Evolutionary conservation across 2,888 invertebrate genomes (phyloP).

Genomic region (Sphaeridia pumilis): DNA sequence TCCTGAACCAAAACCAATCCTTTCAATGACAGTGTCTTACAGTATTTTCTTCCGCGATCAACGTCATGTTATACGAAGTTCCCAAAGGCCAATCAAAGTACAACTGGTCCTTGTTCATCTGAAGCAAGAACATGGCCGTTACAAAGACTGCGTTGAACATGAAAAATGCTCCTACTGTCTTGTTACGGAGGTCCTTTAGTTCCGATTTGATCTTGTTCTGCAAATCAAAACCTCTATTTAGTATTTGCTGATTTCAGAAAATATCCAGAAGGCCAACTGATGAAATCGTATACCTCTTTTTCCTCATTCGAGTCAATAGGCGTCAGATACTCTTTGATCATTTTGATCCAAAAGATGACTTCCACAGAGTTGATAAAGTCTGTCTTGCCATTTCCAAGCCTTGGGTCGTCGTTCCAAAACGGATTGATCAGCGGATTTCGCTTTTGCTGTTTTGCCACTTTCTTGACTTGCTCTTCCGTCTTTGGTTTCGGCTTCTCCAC

Average conservation of each 20-base stretch:
- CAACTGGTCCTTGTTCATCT: constrained; percentile 44
- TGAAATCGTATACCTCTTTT: constrained; percentile 28
- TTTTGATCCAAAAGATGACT: constrained; percentile 43
- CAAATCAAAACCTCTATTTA: not conserved
- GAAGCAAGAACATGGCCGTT: constrained; percentile 45
- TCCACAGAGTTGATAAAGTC: constrained; percentile 42
- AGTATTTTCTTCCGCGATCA: not conserved
- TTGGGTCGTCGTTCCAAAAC: constrained; percentile 41
- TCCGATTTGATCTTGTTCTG: constrained; percentile 36
- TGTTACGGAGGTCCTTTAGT: constrained; percentile 43
- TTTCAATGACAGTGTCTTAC: not conserved
- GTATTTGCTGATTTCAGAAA: no score
- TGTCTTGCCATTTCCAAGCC: constrained; percentile 32
- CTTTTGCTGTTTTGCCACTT: not conserved
- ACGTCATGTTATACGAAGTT: constrained; percentile 37
- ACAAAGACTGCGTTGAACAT: constrained; percentile 49
- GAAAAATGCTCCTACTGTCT: constrained; percentile 43
- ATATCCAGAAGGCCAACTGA: not conserved
- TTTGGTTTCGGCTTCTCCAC: not conserved
- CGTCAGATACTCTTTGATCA: constrained; percentile 44
- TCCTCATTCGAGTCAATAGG: constrained; percentile 41
- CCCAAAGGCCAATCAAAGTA: constrained; percentile 43
- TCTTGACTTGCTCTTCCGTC: not conserved
- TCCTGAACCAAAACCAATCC: not conserved
- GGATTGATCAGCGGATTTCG: constrained; percentile 43